Evolutionary conservation across 2,888 invertebrate genomes (phyloP), one percentile per base, ranked within the genome.

Genomic region (Pristionchus fissidentatus): DNA sequence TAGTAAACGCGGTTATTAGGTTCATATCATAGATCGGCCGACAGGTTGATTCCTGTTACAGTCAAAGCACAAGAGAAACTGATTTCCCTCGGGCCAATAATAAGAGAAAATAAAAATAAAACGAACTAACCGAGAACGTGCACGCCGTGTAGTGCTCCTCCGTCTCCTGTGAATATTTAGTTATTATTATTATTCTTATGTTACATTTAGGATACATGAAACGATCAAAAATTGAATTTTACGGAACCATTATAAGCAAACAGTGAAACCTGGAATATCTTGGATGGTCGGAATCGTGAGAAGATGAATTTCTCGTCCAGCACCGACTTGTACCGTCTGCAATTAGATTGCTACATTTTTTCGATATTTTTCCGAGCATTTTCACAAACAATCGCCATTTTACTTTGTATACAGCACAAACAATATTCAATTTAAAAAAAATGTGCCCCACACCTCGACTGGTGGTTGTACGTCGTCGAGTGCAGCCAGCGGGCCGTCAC

Each of bases 221-320:
- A n/a, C n/a, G n/a, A n/a, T n/a, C n/a, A n/a, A n/a, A n/a, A n/a
- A n/a, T n/a, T n/a, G n/a, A n/a, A n/a, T n/a, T n/a, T n/a, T n/a
- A n/a, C n/a, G n/a, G n/a, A n/a, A n/a, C n/a, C n/a, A n/a, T n/a
- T n/a, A n/a, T n/a, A n/a, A n/a, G n/a, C n/a, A n/a, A 55, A 22
- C 55, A 55, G n/a, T 41, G 94, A 87, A 85, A 94, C 95, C 85
- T 95, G 93, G 92, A 95, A 95, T 0, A 95, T 95, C 89, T 95
- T 95, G 83, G 95, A 95, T 0, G 96, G 95, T 70, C 92, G 90
- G 88, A 93, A 93, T 22, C 88, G 87, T 62, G 96, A 96, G 93
- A 96, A 96, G 52, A 97, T 95, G 92, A 96, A 94, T 93, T 95
- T 94, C 91, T 96, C 94, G 94, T 97, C 96, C 92, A 81, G 94